phyloP scores from a whole-genome alignment of 2,888 invertebrate species.

The Tenthredo scrophulariae region DNA sequence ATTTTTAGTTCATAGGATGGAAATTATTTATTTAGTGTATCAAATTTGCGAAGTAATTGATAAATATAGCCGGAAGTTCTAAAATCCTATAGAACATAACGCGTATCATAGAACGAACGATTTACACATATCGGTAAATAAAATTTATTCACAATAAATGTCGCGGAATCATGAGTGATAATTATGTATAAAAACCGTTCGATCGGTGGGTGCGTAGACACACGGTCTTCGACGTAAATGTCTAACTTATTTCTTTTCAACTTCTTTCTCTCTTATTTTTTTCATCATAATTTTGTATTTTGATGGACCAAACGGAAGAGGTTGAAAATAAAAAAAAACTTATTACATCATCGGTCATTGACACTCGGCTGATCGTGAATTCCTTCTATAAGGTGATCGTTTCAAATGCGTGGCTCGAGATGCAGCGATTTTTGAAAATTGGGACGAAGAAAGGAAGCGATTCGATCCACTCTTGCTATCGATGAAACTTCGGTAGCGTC shows the following conservation, averaged over 20 bases:
- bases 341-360: slow-evolving; percentile 36
- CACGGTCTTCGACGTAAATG: neutral
- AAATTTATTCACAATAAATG: neutral
- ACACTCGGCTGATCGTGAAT: neutral
- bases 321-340: neutral
- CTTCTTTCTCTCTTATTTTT: neutral
- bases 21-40: neutral
- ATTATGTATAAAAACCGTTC: neutral
- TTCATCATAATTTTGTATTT: neutral
- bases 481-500: neutral
- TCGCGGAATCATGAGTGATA: neutral
- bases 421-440: neutral
- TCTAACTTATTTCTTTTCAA: neutral
- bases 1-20: neutral
- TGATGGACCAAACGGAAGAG: neutral
- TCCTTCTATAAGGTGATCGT: neutral
- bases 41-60: neutral
- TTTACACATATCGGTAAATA: neutral
- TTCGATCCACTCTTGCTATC: neutral
- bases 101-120: neutral
- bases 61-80: neutral
- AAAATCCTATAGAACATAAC: neutral
- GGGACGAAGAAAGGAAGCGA: neutral
- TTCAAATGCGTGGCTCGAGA: neutral
- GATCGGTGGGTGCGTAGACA: neutral